Evolutionary conservation across 2,888 invertebrate species (phyloP).

Genomic region (Parochlus steinenii): DNA sequence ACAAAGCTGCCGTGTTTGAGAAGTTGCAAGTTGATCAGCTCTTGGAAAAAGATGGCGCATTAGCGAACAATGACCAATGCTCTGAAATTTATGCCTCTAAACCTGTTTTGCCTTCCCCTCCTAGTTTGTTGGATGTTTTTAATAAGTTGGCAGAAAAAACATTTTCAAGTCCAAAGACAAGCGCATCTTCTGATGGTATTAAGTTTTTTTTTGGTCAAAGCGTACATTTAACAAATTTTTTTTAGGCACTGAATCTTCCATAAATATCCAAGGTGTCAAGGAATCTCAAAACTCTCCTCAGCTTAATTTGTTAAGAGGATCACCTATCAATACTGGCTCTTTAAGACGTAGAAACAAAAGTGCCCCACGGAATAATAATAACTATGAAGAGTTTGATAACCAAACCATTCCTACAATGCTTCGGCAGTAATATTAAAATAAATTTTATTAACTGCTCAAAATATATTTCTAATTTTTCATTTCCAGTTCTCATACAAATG

Average conservation of each 20-base stretch:
- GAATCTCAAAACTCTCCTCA: no score
- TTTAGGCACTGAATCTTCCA: no score
- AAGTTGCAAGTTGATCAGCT: slow-evolving; percentile 59
- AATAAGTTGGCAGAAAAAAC: slow-evolving; percentile 25
- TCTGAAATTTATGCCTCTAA: slow-evolving; percentile 28
- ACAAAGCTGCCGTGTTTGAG: slow-evolving; percentile 55
- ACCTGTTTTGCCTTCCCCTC: slow-evolving; percentile 26
- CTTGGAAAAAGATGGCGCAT: slow-evolving; percentile 59
- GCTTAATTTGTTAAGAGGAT: slow-evolving; percentile 21
- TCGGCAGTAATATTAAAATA: slow-evolving; percentile 51
- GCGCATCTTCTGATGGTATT: slow-evolving; percentile 21
- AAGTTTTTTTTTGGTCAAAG: neutral
- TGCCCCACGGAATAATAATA: slow-evolving; percentile 54
- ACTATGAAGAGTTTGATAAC: slow-evolving; percentile 73
- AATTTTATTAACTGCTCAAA: no score
- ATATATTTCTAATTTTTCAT: slow-evolving; percentile 12
- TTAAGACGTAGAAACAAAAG: slow-evolving; percentile 48
- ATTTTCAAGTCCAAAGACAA: slow-evolving; percentile 15
- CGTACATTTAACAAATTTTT: no score
- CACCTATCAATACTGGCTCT: slow-evolving; percentile 38
- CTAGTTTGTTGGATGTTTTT: slow-evolving; percentile 30
- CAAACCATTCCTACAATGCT: slow-evolving; percentile 67
- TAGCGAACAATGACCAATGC: slow-evolving; percentile 24
- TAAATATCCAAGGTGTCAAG: neutral
- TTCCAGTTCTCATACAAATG: slow-evolving; percentile 64